phyloP scores from a whole-genome alignment of 1,140 invertebrate species.

The Drosophila nasuta region DNA sequence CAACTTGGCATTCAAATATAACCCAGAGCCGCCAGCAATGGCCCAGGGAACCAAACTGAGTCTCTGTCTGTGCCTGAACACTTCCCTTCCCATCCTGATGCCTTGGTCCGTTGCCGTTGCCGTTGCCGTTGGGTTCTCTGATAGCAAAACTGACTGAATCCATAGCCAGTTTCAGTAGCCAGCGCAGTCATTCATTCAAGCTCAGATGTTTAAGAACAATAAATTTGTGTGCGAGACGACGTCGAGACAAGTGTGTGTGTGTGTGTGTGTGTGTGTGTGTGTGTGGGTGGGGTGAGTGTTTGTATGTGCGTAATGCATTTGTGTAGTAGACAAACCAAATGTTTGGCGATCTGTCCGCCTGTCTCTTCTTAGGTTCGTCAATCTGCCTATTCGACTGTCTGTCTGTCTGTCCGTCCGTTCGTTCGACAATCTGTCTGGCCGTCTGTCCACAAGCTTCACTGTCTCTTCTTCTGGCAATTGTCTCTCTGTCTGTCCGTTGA shows the following conservation, averaged over 20 bases:
- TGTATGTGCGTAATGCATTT: neutral
- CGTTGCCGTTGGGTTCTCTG: neutral
- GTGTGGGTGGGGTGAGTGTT: slow-evolving; percentile 23
- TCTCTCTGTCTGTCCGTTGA: too few relatives aligned
- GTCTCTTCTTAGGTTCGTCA: slow-evolving; percentile 47
- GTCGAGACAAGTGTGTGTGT: too few relatives aligned
- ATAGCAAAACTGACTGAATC: slow-evolving; percentile 9
- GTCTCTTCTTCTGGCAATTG: too few relatives aligned
- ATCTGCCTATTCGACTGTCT: slow-evolving; percentile 28
- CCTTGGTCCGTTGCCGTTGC: neutral
- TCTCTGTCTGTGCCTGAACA: neutral
- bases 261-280: slow-evolving; percentile 14
- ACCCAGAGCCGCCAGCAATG: slow-evolving; percentile 27
- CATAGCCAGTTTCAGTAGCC: slow-evolving; percentile 41
- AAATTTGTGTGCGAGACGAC: slow-evolving; percentile 56
- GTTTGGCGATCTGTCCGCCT: slow-evolving; percentile 53
- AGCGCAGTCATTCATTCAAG: slow-evolving; percentile 47
- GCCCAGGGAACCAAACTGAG: slow-evolving; percentile 4
- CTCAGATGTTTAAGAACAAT: slow-evolving; percentile 77
- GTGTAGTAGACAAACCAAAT: slow-evolving; percentile 49
- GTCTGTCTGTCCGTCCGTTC: neutral
- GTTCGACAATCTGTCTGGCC: too few relatives aligned
- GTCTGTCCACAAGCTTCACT: too few relatives aligned
- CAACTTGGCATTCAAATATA: slow-evolving; percentile 83
- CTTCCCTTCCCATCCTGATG: neutral